phyloP scores from a whole-genome alignment of 2,797 vertebrate species.

The Bovichtus variegatus region DNA sequence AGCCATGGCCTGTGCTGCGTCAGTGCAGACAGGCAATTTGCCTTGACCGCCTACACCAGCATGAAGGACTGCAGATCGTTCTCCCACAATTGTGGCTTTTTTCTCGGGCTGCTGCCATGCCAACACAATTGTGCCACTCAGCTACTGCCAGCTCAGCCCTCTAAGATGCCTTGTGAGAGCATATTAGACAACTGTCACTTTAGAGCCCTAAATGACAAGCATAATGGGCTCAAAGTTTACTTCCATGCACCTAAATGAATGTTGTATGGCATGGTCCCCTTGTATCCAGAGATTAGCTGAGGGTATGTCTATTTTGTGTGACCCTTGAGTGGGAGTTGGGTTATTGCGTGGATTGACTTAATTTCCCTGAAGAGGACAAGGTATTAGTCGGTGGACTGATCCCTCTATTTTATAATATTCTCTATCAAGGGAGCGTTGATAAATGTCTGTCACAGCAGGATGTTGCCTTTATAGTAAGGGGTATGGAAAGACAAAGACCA shows the following conservation, averaged over 20 bases:
- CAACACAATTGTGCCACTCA: slow-evolving; percentile 43
- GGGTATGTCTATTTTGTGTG: slow-evolving; percentile 31
- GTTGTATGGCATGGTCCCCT: slow-evolving; percentile 7
- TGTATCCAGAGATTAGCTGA: slow-evolving; percentile 15
- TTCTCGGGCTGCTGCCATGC: slow-evolving; percentile 60
- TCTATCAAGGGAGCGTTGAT: slow-evolving; percentile 7
- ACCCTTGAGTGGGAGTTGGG: slow-evolving; percentile 32
- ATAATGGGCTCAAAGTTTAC: slow-evolving; percentile 10
- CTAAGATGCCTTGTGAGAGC: slow-evolving; percentile 22
- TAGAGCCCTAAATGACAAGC: slow-evolving; percentile 24
- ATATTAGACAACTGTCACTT: slow-evolving; percentile 18
- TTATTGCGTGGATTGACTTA: slow-evolving; percentile 55
- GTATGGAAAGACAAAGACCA: slow-evolving; percentile 1
- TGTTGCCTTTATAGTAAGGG: not conserved
- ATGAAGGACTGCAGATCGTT: slow-evolving; percentile 40
- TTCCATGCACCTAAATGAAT: slow-evolving; percentile 23
- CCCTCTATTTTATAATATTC: not conserved
- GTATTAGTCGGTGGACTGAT: slow-evolving; percentile 48
- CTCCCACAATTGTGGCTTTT: slow-evolving; percentile 45
- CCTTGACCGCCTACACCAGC: slow-evolving; percentile 43
- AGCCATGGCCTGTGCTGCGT: slow-evolving; percentile 29
- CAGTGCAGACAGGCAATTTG: slow-evolving; percentile 33
- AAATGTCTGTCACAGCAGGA: slow-evolving; percentile 24
- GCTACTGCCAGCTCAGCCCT: slow-evolving; percentile 18
- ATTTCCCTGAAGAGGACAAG: slow-evolving; percentile 66